Percentiles rank a stretch among this genome's conserved stretches.
phyloP scores from a whole-genome alignment of 2,797 vertebrate species.

The Hylomyscus alleni region DNA sequence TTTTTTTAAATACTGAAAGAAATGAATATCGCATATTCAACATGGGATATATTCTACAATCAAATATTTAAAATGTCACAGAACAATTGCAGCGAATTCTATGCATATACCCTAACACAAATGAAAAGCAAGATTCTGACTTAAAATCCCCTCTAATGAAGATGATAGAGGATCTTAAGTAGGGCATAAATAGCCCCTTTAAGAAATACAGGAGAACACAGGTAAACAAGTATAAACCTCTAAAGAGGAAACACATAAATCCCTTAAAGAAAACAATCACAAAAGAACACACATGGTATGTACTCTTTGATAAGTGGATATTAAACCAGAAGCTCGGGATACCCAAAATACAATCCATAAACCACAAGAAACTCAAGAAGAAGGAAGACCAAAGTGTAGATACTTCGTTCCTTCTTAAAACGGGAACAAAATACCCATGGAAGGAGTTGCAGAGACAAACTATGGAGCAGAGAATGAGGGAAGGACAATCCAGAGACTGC shows the following conservation, averaged over 20 bases:
- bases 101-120: background rate
- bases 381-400: too few relatives aligned
- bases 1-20: background rate
- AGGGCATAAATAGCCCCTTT: background rate
- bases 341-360: too few relatives aligned
- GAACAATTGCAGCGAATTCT: background rate
- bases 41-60: conserved; percentile 8
- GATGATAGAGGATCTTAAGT: background rate
- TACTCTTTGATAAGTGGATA: too few relatives aligned
- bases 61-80: conserved; percentile 21
- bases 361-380: too few relatives aligned
- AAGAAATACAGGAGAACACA: background rate
- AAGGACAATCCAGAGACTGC: too few relatives aligned
- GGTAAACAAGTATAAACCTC: background rate
- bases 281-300: too few relatives aligned
- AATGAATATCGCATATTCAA: conserved; percentile 16
- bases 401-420: too few relatives aligned
- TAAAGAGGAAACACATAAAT: background rate
- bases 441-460: too few relatives aligned
- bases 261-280: background rate
- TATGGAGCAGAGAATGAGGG: too few relatives aligned
- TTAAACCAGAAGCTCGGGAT: too few relatives aligned
- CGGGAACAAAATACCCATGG: too few relatives aligned
- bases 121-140: background rate
- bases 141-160: background rate